A percentile compares a stretch with the other conserved stretches of the same genome.
phyloP scores from a whole-genome alignment of 2,797 vertebrate species.

The Masticophis lateralis region DNA sequence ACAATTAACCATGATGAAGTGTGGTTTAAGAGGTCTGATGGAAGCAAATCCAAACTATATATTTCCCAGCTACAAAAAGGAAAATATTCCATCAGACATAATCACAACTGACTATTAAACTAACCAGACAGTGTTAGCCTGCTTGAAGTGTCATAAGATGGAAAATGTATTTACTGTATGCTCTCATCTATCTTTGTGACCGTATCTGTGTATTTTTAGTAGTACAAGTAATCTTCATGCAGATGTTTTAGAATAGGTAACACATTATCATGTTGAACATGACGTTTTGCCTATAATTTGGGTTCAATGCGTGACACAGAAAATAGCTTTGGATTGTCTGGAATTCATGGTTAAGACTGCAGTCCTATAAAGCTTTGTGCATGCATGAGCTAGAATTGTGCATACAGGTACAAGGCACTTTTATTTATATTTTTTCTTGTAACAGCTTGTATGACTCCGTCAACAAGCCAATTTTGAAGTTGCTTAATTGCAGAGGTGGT shows the following conservation, averaged over 20 bases:
- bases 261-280: conserved; percentile 58
- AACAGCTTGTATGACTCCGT: neutral
- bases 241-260: conserved; percentile 58
- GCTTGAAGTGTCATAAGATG: conserved; percentile 72
- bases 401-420: neutral
- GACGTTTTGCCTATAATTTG: conserved; percentile 58
- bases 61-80: conserved; percentile 99
- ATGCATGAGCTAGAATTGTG: neutral
- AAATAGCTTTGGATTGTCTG: conserved; percentile 50
- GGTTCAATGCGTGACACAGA: conserved; percentile 56
- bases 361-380: neutral
- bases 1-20: conserved; percentile 98
- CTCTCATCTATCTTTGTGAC: conserved; percentile 59
- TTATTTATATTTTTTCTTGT: neutral
- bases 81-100: conserved; percentile 98
- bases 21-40: conserved; percentile 96
- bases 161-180: conserved; percentile 67
- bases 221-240: conserved; percentile 66
- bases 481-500: neutral
- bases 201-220: conserved; percentile 68
- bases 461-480: neutral
- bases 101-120: conserved; percentile 70
- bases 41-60: conserved; percentile 98
- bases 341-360: conserved; percentile 41
- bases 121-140: conserved; percentile 67